Base-by-base conservation (phyloP, 2,113 vertebrate genomes). In the Cichladusa arquata region DNA sequence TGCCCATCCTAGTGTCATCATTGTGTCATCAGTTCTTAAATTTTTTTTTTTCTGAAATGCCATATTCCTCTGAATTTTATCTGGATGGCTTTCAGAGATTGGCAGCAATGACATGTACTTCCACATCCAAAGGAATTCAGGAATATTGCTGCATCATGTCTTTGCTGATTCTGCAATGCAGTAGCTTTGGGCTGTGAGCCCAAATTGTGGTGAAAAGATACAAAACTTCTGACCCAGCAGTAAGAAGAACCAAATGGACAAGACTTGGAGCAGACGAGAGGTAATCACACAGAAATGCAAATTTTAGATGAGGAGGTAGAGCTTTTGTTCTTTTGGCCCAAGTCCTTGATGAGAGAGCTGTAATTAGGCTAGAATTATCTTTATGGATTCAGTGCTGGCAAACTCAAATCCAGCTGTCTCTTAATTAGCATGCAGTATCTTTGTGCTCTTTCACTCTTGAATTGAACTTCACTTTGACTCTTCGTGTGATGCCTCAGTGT, bases 101-200 rank as follows among this genome's bases (percentile, higher is more conserved):
- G 95, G 44, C 73, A 79, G 47, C 51, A 60, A 23, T 94, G 81
- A 40, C 69, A 56, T n/a, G 60, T 71, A 36, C 66, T 91, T 86
- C 70, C 34, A 51, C 57, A 20, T 85, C 88, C 23, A 24, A 10
- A 89, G 92, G 64, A 82, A 48, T 77, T 88, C 53, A 33, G 60
- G n/a, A 69, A n/a, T 82, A 86, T 86, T 82, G 66, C 95, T 92
- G 82, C 82, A 80, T 96, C 81, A 58, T 77, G 88, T 72, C 74
- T 88, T 96, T 80, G 74, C 93, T 91, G 90, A 93, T 89, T 90
- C 90, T 96, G 95, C 96, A 96, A 47, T 94, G 95, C 92, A 95
- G 95, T 60, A 77, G n/a, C 54, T 10, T 61, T 86, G 95, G 92
- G 95, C 92, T 93, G 31, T 23, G 53, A 94, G 95, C 93, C 79